A percentile compares a stretch with the other conserved stretches of the same genome.
Conservation (phyloP, 1,140 invertebrate genomes). For the Aphis gossypii region DNA sequence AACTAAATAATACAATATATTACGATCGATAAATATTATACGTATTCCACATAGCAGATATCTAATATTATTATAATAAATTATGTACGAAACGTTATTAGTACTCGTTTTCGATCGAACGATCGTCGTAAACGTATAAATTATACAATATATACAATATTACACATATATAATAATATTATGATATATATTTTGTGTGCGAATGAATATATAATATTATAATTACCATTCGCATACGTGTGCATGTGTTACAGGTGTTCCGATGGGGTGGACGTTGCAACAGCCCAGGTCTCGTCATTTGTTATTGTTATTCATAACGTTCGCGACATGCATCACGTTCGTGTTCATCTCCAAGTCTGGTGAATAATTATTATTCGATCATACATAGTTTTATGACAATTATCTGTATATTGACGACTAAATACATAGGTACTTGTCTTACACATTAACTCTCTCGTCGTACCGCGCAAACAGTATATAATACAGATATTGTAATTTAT, state of each 20-base stretch:
- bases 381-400: neutral
- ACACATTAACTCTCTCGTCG: neutral
- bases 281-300: slow-evolving; percentile 41
- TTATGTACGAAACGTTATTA: neutral
- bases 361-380: neutral
- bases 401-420: neutral
- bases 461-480: no score
- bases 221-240: neutral
- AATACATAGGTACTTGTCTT: no score
- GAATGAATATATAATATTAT: neutral
- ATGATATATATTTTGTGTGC: neutral
- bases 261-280: slow-evolving; percentile 49
- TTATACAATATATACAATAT: neutral
- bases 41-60: no score
- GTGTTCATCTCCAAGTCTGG: slow-evolving; percentile 35
- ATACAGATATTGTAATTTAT: no score
- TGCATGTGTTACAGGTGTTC: neutral
- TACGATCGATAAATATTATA: neutral
- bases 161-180: neutral
- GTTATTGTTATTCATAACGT: slow-evolving; percentile 8
- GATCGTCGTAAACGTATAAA: neutral
- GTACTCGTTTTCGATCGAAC: neutral
- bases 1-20: no score
- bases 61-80: neutral
- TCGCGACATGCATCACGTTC: slow-evolving; percentile 19